phyloP scores from a whole-genome alignment of 2,888 invertebrate species.

The Eucera pruinosa region DNA sequence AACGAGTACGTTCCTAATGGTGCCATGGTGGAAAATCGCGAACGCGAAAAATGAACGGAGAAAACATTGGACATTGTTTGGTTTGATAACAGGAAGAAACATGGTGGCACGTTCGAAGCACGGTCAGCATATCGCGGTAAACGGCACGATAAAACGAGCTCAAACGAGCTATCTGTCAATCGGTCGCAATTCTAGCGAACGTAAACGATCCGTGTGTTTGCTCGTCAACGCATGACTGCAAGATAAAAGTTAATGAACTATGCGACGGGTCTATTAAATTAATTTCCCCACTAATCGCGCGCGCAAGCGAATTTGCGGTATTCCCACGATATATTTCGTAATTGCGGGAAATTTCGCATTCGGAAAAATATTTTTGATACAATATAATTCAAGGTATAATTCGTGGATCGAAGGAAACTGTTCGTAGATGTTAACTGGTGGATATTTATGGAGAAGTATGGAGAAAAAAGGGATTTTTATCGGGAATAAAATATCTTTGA shows the following conservation, averaged over 20 bases:
- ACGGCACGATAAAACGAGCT: slow-evolving; percentile 35
- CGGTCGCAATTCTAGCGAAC: slow-evolving; percentile 33
- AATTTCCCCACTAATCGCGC: slow-evolving; percentile 21
- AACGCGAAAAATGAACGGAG: background rate
- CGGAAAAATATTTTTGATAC: background rate
- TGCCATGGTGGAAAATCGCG: background rate
- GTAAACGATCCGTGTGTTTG: slow-evolving; percentile 18
- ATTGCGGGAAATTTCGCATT: background rate
- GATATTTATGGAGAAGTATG: too few relatives aligned
- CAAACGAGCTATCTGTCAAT: slow-evolving; percentile 37
- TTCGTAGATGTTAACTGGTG: too few relatives aligned
- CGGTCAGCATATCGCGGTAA: slow-evolving; percentile 38
- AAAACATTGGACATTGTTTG: slow-evolving; percentile 17
- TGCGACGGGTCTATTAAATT: slow-evolving; percentile 40
- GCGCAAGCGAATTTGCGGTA: background rate
- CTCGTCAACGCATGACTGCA: slow-evolving; percentile 14
- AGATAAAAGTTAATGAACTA: slow-evolving; percentile 51
- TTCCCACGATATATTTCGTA: slow-evolving; percentile 10
- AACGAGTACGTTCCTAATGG: background rate
- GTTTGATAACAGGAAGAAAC: slow-evolving; percentile 24
- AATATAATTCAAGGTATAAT: too few relatives aligned
- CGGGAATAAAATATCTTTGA: slow-evolving; percentile 53
- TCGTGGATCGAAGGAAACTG: too few relatives aligned
- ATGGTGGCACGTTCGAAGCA: background rate
- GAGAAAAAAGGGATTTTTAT: too few relatives aligned